Conservation (phyloP, 2,113 vertebrate species). For the Burhinus bistriatus region DNA sequence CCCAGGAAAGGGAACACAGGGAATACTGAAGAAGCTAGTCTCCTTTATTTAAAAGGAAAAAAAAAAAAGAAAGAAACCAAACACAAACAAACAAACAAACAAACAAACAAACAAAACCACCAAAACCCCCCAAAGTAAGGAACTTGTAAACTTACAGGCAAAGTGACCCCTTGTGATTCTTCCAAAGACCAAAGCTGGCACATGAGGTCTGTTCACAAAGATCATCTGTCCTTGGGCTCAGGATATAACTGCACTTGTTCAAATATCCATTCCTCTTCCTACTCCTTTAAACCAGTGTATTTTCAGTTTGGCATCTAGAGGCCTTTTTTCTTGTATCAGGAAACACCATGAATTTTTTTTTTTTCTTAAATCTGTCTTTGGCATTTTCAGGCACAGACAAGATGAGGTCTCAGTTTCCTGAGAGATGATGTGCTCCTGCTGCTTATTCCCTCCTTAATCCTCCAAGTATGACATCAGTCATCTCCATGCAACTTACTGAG, state of each 20-base stretch:
- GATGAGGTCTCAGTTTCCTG: background rate
- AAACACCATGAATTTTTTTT: background rate
- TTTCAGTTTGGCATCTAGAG: background rate
- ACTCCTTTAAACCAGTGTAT: background rate
- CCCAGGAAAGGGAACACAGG: background rate
- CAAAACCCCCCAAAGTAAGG: background rate
- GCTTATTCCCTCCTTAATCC: slow-evolving; percentile 19
- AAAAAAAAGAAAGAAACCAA: too few relatives aligned
- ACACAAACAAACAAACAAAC: background rate
- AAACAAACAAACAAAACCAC: background rate
- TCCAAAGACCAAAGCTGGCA: background rate
- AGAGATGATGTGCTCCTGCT: background rate
- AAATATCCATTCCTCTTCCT: background rate
- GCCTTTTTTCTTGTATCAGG: background rate
- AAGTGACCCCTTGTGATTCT: background rate
- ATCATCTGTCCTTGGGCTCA: background rate
- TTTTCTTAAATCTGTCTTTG: background rate
- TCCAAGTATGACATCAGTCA: slow-evolving; percentile 14
- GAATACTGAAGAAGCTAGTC: background rate
- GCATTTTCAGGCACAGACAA: background rate
- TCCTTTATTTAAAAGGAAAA: background rate
- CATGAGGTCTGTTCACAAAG: background rate
- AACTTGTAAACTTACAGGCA: background rate
- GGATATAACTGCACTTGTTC: background rate
- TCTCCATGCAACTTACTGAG: slow-evolving; percentile 10